phyloP scores from a whole-genome alignment of 2,797 vertebrate species.

The Taenioides sp. region DNA sequence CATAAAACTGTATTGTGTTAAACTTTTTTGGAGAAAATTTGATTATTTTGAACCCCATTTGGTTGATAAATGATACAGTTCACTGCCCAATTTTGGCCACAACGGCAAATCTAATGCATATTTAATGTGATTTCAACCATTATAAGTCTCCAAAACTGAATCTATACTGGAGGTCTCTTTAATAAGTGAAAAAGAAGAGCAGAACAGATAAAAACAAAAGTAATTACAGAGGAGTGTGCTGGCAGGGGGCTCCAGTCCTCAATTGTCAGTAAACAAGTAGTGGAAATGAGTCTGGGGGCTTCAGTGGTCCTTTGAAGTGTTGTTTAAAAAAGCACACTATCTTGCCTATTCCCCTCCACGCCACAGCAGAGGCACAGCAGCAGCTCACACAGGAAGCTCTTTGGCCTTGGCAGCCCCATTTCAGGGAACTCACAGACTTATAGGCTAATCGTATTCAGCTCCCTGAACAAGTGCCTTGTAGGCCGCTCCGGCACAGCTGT shows the following conservation, averaged over 20 bases:
- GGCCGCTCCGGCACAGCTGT: conserved; percentile 66
- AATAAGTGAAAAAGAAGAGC: conserved; percentile 23
- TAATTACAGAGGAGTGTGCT: conserved; percentile 38
- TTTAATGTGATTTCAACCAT: not conserved
- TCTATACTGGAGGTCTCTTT: conserved; percentile 24
- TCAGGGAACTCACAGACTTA: conserved; percentile 44
- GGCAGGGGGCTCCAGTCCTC: conserved; percentile 47
- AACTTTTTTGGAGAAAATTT: too few species aligned
- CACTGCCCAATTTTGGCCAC: too few species aligned
- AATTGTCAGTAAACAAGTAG: conserved; percentile 63
- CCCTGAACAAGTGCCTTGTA: conserved; percentile 64
- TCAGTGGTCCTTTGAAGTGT: conserved; percentile 62
- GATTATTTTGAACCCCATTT: too few species aligned
- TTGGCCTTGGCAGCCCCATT: conserved; percentile 57
- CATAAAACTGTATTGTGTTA: too few species aligned
- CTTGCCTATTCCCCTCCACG: conserved; percentile 42
- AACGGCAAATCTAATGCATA: too few species aligned
- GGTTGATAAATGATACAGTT: too few species aligned
- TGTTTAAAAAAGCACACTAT: conserved; percentile 63
- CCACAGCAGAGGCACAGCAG: conserved; percentile 30
- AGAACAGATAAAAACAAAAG: conserved; percentile 46
- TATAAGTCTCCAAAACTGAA: conserved; percentile 10
- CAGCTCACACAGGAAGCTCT: conserved; percentile 59
- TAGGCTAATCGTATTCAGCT: conserved; percentile 69
- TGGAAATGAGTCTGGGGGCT: conserved; percentile 48